A percentile compares a stretch with the other conserved stretches of the same genome.
Evolutionary conservation across 2,113 vertebrate species (phyloP).

Genomic region (Amia ocellicauda): DNA sequence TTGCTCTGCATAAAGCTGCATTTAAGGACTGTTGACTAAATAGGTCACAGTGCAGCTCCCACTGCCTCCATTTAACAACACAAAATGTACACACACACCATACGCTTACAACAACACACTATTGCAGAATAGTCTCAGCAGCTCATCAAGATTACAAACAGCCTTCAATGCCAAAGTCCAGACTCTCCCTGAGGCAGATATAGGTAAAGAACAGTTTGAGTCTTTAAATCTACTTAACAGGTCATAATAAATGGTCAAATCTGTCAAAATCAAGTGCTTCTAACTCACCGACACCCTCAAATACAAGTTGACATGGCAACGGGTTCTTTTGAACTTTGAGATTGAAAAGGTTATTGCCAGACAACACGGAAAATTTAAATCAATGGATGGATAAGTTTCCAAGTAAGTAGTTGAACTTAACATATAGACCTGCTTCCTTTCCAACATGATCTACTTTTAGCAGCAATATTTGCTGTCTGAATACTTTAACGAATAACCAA

Average conservation of each 20-base stretch:
- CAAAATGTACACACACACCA: slow-evolving; percentile 10
- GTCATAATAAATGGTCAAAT: slow-evolving; percentile 22
- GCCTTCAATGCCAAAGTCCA: slow-evolving; percentile 14
- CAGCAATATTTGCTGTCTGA: background rate
- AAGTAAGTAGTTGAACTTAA: too few species aligned
- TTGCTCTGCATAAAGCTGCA: slow-evolving; percentile 28
- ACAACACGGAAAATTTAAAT: background rate
- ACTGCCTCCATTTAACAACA: slow-evolving; percentile 23
- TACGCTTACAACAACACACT: slow-evolving; percentile 20
- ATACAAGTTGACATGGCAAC: slow-evolving; percentile 1
- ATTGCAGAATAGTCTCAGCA: slow-evolving; percentile 20
- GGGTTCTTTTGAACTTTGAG: background rate
- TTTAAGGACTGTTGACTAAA: slow-evolving; percentile 35
- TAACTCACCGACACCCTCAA: background rate
- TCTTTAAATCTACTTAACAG: slow-evolving; percentile 32
- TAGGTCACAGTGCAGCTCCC: slow-evolving; percentile 47
- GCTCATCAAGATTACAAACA: slow-evolving; percentile 35
- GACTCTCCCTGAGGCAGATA: slow-evolving; percentile 25
- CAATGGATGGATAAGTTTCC: background rate
- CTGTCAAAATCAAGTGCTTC: slow-evolving; percentile 13
- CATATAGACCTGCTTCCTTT: background rate
- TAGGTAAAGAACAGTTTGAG: slow-evolving; percentile 17
- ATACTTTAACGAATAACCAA: too few species aligned
- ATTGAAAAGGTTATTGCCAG: background rate
- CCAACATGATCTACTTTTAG: background rate